phyloP scores from a whole-genome alignment of 1,140 invertebrate species.

The Drosophila parvula region DNA sequence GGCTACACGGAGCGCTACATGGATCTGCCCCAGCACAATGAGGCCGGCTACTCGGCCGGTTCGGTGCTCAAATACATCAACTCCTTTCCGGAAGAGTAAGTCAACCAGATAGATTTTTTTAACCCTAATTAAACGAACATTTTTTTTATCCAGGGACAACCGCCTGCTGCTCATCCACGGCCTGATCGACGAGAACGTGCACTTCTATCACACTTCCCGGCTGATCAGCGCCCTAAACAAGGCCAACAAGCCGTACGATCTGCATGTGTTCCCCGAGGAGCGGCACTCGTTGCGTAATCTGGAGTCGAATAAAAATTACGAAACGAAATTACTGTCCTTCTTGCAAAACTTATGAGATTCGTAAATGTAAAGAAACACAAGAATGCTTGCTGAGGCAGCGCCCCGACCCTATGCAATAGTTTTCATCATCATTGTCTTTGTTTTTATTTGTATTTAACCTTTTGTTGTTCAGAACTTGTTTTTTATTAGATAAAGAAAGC shows the following conservation, averaged over 20 bases:
- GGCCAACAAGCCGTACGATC: slow-evolving; percentile 94
- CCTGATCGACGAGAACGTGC: slow-evolving; percentile 99
- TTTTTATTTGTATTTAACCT: slow-evolving; percentile 29
- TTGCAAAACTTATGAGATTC: slow-evolving; percentile 92
- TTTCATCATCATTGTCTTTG: slow-evolving; percentile 29
- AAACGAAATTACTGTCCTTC: slow-evolving; percentile 96
- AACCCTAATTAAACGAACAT: neutral
- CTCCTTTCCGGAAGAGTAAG: slow-evolving; percentile 95
- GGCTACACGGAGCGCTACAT: slow-evolving; percentile 99
- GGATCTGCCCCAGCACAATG: slow-evolving; percentile 94
- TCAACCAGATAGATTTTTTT: neutral
- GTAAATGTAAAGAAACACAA: slow-evolving; percentile 36
- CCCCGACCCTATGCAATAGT: slow-evolving; percentile 23
- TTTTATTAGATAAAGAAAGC: slow-evolving; percentile 47
- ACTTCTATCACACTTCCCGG: slow-evolving; percentile 97
- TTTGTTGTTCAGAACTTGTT: slow-evolving; percentile 42
- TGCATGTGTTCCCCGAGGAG: slow-evolving; percentile 97
- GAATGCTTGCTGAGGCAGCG: slow-evolving; percentile 33
- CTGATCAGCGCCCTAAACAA: slow-evolving; percentile 95
- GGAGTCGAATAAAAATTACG: slow-evolving; percentile 98
- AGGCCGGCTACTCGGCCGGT: slow-evolving; percentile 90
- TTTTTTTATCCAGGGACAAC: slow-evolving; percentile 89
- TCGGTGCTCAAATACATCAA: slow-evolving; percentile 92
- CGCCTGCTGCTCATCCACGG: slow-evolving; percentile 98
- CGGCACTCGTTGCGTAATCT: slow-evolving; percentile 96